These are phyloP conservation scores for Drosophila vallismaia DNA, from an alignment of 2,888 invertebrate genomes.

Conservation along the genomic window DNA sequence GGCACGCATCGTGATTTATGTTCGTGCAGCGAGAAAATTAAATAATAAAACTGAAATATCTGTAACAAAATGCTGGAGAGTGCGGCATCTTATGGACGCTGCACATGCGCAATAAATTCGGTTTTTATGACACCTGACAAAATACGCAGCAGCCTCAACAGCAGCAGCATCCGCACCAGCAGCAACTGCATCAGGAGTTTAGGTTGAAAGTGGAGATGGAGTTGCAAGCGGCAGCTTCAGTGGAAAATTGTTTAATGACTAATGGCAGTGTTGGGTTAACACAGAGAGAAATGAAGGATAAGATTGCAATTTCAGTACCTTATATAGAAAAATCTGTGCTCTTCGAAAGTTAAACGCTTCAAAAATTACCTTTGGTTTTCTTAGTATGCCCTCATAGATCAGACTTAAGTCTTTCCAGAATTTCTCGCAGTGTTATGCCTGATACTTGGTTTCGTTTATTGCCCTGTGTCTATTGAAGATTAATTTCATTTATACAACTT, in stretches of 20 bases:
- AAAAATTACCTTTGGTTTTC: no score
- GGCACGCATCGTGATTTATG: conserved; percentile 79
- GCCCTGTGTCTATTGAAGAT: conserved; percentile 78
- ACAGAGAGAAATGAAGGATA: background rate
- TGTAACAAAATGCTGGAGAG: conserved; percentile 46
- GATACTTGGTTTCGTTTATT: conserved; percentile 62
- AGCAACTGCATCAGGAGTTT: conserved; percentile 32
- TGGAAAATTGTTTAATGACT: conserved; percentile 77
- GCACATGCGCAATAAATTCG: conserved; percentile 82
- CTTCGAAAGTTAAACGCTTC: no score
- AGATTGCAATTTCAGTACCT: no score
- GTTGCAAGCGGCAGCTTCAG: conserved; percentile 64
- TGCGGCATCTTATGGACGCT: conserved; percentile 55
- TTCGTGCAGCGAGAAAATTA: conserved; percentile 59
- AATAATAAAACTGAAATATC: conserved; percentile 66
- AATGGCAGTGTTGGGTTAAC: conserved; percentile 59
- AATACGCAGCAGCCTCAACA: conserved; percentile 70
- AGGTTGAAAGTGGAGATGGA: conserved; percentile 29
- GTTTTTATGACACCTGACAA: conserved; percentile 83
- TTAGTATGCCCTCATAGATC: no score
- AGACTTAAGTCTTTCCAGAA: background rate
- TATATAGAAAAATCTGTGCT: no score
- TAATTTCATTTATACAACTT: conserved; percentile 79
- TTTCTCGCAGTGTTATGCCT: conserved; percentile 27
- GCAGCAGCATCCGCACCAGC: conserved; percentile 31